Conservation (phyloP, 2,113 vertebrate genomes). For the Pseudorectes ferrugineus region DNA sequence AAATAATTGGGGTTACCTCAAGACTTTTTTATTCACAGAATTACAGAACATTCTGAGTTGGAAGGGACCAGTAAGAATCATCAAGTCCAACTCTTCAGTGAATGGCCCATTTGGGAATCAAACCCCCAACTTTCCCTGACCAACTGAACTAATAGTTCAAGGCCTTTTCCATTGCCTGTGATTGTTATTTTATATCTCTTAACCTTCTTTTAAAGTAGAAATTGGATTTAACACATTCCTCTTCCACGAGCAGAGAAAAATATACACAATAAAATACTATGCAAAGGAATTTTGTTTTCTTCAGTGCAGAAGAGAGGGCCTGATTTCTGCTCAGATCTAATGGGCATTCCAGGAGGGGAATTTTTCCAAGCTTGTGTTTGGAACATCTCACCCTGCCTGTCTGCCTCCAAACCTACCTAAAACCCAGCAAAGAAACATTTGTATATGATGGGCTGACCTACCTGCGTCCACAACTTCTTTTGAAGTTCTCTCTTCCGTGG, state of each 20-base stretch:
- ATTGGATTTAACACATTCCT: neutral
- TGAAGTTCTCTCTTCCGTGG: neutral
- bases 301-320: neutral
- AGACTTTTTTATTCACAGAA: neutral
- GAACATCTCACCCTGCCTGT: too few relatives aligned
- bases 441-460: too few relatives aligned
- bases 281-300: neutral
- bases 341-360: neutral
- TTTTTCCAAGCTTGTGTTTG: neutral
- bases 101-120: neutral
- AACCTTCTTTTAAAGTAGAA: neutral
- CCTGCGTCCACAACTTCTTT: neutral
- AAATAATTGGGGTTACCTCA: neutral
- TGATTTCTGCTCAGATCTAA: neutral
- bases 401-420: neutral
- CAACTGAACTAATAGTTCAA: neutral
- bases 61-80: neutral
- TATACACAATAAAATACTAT: neutral
- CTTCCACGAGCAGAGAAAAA: neutral
- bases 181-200: neutral
- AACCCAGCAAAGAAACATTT: neutral
- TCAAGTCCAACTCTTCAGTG: neutral
- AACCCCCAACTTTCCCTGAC: neutral
- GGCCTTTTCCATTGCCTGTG: neutral
- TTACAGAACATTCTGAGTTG: neutral